A percentile compares a stretch with the other conserved stretches of the same genome.
These are phyloP conservation scores for Drosophila borealis DNA, from an alignment of 2,888 invertebrate species.

Conservation along the genomic window DNA sequence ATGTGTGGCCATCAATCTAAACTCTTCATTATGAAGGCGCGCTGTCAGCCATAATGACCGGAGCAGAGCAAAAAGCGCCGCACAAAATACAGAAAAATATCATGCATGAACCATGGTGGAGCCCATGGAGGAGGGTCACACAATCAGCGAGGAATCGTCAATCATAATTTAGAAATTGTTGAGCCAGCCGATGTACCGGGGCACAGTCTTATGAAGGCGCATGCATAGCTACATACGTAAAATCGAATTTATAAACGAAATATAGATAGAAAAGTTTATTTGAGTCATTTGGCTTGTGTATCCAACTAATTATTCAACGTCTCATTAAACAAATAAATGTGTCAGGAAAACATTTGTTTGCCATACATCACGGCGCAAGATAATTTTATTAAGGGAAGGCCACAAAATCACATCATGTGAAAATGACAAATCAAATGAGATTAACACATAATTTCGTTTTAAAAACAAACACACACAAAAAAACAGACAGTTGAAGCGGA, in stretches of 20 bases:
- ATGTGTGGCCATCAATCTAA: constrained; percentile 79
- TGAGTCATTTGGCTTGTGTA: constrained; percentile 60
- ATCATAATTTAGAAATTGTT: constrained; percentile 76
- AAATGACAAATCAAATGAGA: constrained; percentile 78
- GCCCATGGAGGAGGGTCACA: constrained; percentile 51
- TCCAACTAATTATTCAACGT: constrained; percentile 75
- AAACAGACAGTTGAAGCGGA: constrained; percentile 47
- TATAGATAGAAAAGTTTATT: constrained; percentile 20
- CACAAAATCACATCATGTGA: constrained; percentile 70
- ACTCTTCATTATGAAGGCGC: constrained; percentile 80
- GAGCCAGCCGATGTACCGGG: constrained; percentile 32
- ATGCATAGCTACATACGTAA: not conserved
- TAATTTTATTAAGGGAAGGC: constrained; percentile 54
- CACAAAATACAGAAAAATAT: constrained; percentile 47
- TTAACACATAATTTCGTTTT: constrained; percentile 70
- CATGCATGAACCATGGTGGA: constrained; percentile 32
- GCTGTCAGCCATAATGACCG: constrained; percentile 78
- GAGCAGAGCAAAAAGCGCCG: constrained; percentile 66
- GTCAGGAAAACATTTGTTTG: constrained; percentile 66
- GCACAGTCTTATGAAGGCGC: constrained; percentile 6
- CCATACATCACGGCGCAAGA: constrained; percentile 55
- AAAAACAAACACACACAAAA: constrained; percentile 47
- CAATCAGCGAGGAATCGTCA: constrained; percentile 73
- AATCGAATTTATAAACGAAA: not conserved
- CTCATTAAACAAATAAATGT: constrained; percentile 69